phyloP scores from a whole-genome alignment of 2,888 invertebrate genomes.

The Drosophila prolongata region DNA sequence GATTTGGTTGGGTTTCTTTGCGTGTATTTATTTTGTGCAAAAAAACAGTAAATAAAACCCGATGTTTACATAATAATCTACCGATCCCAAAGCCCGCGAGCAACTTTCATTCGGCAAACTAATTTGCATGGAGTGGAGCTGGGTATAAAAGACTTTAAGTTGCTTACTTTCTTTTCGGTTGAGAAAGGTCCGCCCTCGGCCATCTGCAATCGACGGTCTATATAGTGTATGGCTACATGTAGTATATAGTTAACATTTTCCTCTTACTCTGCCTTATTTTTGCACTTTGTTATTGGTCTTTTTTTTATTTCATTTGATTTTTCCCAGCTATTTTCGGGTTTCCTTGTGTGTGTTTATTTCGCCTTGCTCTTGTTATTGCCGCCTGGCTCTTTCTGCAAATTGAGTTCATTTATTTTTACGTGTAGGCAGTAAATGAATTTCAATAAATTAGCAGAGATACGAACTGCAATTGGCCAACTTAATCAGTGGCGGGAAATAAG shows the following conservation, averaged over 20 bases:
- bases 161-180: constrained; percentile 71
- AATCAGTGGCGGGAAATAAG: constrained; percentile 5
- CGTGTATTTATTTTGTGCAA: background rate
- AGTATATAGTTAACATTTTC: constrained; percentile 47
- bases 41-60: constrained; percentile 11
- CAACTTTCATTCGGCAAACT: constrained; percentile 42
- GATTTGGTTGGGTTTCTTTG: constrained; percentile 2
- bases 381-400: constrained; percentile 46
- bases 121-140: constrained; percentile 26
- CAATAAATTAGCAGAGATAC: constrained; percentile 35
- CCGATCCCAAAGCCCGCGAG: background rate
- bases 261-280: constrained; percentile 3
- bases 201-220: background rate
- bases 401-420: constrained; percentile 71
- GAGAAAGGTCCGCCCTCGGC: constrained; percentile 64
- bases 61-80: constrained; percentile 34
- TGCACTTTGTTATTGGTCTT: background rate
- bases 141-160: constrained; percentile 17
- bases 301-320: constrained; percentile 21
- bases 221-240: background rate
- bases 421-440: constrained; percentile 59
- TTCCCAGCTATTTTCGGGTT: constrained; percentile 53
- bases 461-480: constrained; percentile 14
- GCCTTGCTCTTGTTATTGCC: constrained; percentile 48
- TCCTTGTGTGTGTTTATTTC: constrained; percentile 38